These are phyloP conservation scores for Brassicogethes aeneus DNA, from an alignment of 2,888 invertebrate genomes.

Conservation along the genomic window DNA sequence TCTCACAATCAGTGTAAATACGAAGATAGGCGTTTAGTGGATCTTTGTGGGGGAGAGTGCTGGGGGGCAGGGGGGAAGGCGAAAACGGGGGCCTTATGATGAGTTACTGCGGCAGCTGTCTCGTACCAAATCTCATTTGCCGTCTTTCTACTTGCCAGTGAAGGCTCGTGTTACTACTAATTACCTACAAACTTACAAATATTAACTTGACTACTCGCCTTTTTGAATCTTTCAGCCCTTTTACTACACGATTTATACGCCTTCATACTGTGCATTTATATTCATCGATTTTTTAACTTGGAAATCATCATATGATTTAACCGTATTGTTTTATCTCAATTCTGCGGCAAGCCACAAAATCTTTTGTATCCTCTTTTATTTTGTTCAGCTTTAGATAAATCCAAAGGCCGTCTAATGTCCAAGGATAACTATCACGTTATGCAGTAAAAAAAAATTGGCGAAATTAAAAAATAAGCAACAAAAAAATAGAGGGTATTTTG, in stretches of 20 bases:
- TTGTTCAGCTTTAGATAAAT: too few species aligned
- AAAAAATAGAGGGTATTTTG: too few species aligned
- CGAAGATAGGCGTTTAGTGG: slow-evolving; percentile 27
- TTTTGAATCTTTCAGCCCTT: not conserved
- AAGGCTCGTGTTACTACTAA: slow-evolving; percentile 27
- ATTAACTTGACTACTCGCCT: not conserved
- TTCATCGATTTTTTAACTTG: too few species aligned
- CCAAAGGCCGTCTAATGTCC: too few species aligned
- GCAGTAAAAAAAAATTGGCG: too few species aligned
- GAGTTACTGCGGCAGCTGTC: slow-evolving; percentile 32
- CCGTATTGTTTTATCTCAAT: too few species aligned
- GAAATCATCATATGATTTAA: too few species aligned
- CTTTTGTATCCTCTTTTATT: too few species aligned
- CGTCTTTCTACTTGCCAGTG: slow-evolving; percentile 14
- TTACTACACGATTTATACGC: not conserved
- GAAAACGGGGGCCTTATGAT: slow-evolving; percentile 17
- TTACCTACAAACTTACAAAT: slow-evolving; percentile 26
- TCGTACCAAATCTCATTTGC: slow-evolving; percentile 28
- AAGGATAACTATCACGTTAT: too few species aligned
- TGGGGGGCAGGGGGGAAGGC: slow-evolving; percentile 7
- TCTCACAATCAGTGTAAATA: slow-evolving; percentile 32
- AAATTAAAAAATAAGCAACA: too few species aligned
- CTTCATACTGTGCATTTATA: too few species aligned
- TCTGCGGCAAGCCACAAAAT: too few species aligned
- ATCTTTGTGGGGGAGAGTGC: slow-evolving; percentile 21